Conservation (phyloP, 2,888 invertebrate species). For the Automeris io region DNA sequence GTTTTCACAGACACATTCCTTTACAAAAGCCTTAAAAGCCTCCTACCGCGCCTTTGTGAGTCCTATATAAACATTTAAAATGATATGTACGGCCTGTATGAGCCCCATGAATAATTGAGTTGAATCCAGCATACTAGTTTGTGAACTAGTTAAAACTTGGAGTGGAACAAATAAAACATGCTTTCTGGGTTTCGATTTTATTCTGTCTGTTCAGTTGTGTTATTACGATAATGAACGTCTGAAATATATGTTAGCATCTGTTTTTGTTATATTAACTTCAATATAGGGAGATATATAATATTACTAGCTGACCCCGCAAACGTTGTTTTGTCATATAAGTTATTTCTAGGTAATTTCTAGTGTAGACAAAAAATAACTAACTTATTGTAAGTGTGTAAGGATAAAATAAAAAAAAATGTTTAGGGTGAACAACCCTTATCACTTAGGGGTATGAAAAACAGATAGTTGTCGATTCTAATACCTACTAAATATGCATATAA, state of each 20-base stretch:
- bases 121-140: not conserved
- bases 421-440: too few relatives aligned
- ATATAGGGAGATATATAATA: too few relatives aligned
- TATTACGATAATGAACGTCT: not conserved
- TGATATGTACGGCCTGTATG: not conserved
- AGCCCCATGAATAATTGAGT: slow-evolving; percentile 4
- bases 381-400: too few relatives aligned
- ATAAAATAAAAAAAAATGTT: too few relatives aligned
- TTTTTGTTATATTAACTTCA: too few relatives aligned
- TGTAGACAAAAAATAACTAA: too few relatives aligned
- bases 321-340: too few relatives aligned
- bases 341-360: too few relatives aligned
- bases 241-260: not conserved
- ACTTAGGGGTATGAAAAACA: too few relatives aligned
- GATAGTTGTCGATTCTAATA: too few relatives aligned
- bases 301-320: too few relatives aligned
- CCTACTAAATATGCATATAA: too few relatives aligned
- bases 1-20: slow-evolving; percentile 5
- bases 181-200: not conserved
- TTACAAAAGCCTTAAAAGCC: slow-evolving; percentile 9
- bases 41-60: slow-evolving; percentile 1
- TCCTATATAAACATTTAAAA: slow-evolving; percentile 5
- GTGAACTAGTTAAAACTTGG: slow-evolving; percentile 5
- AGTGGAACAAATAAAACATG: slow-evolving; percentile 1
- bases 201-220: not conserved